A percentile compares a stretch with the other conserved stretches of the same genome.
These are phyloP conservation scores for Chrysolina americana DNA, from an alignment of 2,888 invertebrate genomes.

Conservation along the genomic window DNA sequence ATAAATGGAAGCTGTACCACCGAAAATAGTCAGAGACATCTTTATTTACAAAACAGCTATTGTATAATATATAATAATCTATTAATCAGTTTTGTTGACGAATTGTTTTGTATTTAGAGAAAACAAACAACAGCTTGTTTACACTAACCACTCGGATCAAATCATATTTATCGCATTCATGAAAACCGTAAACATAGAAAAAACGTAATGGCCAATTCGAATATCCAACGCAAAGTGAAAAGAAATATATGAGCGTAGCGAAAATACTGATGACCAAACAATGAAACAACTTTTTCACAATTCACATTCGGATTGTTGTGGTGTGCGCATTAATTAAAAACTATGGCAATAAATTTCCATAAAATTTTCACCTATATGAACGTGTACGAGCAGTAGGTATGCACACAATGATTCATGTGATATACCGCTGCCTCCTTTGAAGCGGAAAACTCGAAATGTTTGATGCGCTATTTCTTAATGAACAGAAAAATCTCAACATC, in stretches of 20 bases:
- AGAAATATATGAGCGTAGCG: conserved; percentile 11
- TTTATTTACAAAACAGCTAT: no score
- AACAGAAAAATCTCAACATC: background rate
- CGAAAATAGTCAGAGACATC: no score
- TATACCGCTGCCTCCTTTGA: background rate
- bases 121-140: background rate
- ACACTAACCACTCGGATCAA: background rate
- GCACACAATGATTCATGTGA: background rate
- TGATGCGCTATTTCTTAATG: background rate
- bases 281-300: conserved; percentile 11
- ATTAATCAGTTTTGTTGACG: background rate
- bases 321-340: conserved; percentile 22
- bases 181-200: background rate
- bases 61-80: background rate
- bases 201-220: background rate
- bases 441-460: conserved; percentile 4
- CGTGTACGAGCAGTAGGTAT: conserved; percentile 8
- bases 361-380: conserved; percentile 22
- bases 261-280: conserved; percentile 21
- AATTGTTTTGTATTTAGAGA: background rate
- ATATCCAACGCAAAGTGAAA: conserved; percentile 24
- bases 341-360: conserved; percentile 26
- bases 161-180: conserved; percentile 1
- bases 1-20: no score
- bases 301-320: conserved; percentile 25